Evolutionary conservation across 2,888 invertebrate species (phyloP), one percentile per base, ranked within the genome.

Genomic region (Anaspis maculata): DNA sequence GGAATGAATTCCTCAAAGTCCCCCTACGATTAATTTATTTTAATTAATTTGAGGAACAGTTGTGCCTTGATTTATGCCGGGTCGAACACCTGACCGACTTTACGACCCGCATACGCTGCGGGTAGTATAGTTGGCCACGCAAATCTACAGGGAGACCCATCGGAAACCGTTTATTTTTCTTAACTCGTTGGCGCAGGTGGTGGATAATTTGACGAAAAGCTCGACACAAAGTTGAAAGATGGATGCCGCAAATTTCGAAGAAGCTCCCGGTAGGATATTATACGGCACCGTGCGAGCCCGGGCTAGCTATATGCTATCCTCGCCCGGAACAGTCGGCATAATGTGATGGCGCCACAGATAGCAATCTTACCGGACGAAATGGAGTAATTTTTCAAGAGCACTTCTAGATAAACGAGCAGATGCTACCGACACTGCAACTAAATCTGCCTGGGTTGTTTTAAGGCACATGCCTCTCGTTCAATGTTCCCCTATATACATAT

Each of bases 331-430:
- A 24, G 36, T 31, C 32, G 28, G 44, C 39, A 44, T 44, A 44
- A 44, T 44, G 41, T 39, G 44, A 41, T 37, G 41, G 44, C 41
- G 44, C 41, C 41, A 37, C 44, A 44, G 44, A 44, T 44, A 41
- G 44, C 36, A 39, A 41, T 44, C 44, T 39, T 28, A 32, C 37
- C 37, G 39, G 34, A 37, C 37, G 37, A 34, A 44, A 44, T 44
- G 37, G 41, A 44, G 44, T 44, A 41, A 44, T 44, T 44, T 44
- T 44, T 44, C 44, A 41, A 37, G 37, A 41, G 31, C 25, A 32
- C 32, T 38, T 38, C 39, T 32, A 41, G 41, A 41, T 41, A 41
- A 41, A 44, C 39, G 44, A 34, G 34, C 41, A 44, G 44, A 44
- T 41, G 41, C 28, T 39, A 37, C 39, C 33, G 28, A 24, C 30